Conservation (phyloP, 2,113 vertebrate genomes). For the Phylloscopus whistleri region DNA sequence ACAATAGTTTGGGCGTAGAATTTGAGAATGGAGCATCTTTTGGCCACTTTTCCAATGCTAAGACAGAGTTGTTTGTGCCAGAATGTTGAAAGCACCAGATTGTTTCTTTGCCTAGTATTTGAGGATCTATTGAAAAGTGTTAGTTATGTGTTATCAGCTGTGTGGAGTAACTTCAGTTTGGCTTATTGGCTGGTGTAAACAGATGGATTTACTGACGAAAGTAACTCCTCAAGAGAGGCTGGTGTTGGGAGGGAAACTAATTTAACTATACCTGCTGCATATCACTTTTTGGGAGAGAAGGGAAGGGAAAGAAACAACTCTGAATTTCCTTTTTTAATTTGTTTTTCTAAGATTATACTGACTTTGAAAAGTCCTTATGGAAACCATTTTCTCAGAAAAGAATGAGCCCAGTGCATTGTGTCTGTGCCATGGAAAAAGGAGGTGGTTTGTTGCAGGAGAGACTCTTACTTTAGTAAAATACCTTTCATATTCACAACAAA, state of each 20-base stretch:
- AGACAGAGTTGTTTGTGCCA: background rate
- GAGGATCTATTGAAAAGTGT: background rate
- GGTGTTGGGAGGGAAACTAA: background rate
- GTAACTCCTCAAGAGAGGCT: background rate
- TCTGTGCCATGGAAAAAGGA: background rate
- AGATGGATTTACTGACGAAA: background rate
- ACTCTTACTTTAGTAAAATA: background rate
- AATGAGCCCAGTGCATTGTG: background rate
- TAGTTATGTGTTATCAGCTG: background rate
- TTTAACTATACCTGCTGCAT: background rate
- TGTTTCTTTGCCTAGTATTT: background rate
- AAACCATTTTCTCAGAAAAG: background rate
- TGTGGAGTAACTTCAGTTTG: background rate
- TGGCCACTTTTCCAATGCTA: background rate
- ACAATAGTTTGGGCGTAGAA: background rate
- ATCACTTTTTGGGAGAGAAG: background rate
- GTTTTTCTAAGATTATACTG: background rate
- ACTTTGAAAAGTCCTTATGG: background rate
- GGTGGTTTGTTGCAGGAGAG: background rate
- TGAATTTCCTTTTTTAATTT: background rate
- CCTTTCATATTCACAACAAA: background rate
- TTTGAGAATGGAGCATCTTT: background rate
- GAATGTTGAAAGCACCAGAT: background rate
- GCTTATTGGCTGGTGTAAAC: background rate
- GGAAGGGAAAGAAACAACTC: background rate